Evolutionary conservation across 1,140 invertebrate species (phyloP).

Genomic region (Belonocnema kinseyi): DNA sequence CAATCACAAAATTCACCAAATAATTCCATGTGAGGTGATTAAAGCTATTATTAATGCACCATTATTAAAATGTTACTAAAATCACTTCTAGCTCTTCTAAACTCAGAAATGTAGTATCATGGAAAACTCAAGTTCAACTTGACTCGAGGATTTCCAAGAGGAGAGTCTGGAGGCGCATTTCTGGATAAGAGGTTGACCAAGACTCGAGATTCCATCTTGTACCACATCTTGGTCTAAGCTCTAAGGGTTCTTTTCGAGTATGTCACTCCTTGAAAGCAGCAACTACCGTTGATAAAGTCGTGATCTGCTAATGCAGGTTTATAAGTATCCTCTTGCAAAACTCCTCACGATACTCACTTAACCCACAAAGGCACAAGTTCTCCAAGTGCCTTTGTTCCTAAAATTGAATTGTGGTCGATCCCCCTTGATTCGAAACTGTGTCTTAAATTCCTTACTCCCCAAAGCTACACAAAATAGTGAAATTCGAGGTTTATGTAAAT

Average conservation of each 20-base stretch:
- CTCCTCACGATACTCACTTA: conserved; percentile 25
- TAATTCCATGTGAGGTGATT: neutral
- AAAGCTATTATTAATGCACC: neutral
- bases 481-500: neutral
- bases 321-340: conserved; percentile 22
- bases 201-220: conserved; percentile 12
- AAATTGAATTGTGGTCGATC: neutral
- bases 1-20: neutral
- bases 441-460: neutral
- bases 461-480: neutral
- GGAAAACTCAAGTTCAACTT: conserved; percentile 20
- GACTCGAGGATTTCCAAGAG: conserved; percentile 2
- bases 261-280: conserved; percentile 8
- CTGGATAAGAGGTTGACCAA: conserved; percentile 25
- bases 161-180: neutral
- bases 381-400: conserved; percentile 1
- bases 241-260: conserved; percentile 23
- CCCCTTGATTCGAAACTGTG: neutral
- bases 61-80: neutral
- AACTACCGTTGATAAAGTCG: neutral
- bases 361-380: conserved; percentile 24
- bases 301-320: conserved; percentile 28
- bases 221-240: conserved; percentile 17
- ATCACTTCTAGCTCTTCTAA: neutral
- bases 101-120: conserved; percentile 22